These are phyloP conservation scores for Hiodon tergisus DNA, from an alignment of 2,113 vertebrate species.

Conservation along the genomic window DNA sequence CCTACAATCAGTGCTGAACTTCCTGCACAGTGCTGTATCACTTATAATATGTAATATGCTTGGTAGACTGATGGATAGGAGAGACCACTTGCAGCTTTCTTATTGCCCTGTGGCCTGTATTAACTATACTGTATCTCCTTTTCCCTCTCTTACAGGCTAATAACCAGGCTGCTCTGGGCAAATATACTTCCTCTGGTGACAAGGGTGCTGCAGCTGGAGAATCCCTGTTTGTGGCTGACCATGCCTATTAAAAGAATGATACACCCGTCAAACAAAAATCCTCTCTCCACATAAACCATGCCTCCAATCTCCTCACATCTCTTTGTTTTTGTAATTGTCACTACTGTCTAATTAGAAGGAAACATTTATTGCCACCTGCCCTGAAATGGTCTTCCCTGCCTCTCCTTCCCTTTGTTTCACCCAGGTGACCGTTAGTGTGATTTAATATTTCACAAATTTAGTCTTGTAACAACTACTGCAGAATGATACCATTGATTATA, in stretches of 20 bases:
- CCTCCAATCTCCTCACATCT: background rate
- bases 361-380: constrained; percentile 24
- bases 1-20: no score
- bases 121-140: constrained; percentile 12
- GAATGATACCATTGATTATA: background rate
- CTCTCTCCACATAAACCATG: constrained; percentile 1
- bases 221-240: constrained; percentile 78
- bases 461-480: background rate
- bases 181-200: constrained; percentile 65
- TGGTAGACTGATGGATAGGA: no score
- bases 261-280: background rate
- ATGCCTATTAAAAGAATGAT: constrained; percentile 69
- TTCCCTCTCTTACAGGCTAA: constrained; percentile 63
- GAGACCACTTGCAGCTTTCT: no score
- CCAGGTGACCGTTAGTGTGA: constrained; percentile 26
- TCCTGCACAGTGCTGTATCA: no score
- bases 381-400: constrained; percentile 45
- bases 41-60: no score
- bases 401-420: constrained; percentile 37
- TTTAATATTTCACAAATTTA: background rate
- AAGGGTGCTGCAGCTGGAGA: constrained; percentile 70
- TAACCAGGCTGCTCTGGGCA: constrained; percentile 71
- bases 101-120: background rate
- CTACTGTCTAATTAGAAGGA: constrained; percentile 23
- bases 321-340: constrained; percentile 18